Evolutionary conservation across 2,888 invertebrate genomes (phyloP).

Genomic region (Ochropleura plecta): DNA sequence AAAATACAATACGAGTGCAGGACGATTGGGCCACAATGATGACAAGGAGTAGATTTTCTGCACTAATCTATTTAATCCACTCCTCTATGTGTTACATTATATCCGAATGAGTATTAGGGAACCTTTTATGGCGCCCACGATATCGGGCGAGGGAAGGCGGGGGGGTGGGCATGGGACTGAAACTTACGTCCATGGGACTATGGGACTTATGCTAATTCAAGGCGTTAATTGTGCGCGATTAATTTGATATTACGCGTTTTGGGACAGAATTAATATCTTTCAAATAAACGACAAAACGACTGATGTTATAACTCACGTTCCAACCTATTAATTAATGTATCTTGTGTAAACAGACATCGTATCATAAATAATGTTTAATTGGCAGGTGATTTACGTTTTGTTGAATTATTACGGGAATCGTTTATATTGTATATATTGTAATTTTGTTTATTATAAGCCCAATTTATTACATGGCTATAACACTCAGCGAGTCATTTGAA

Average conservation of each 20-base stretch:
- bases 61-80: conserved; percentile 14
- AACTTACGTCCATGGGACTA: conserved; percentile 10
- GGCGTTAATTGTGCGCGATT: conserved; percentile 46
- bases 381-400: conserved; percentile 24
- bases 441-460: not conserved
- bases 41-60: conserved; percentile 18
- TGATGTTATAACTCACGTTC: not conserved
- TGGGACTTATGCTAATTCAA: conserved; percentile 39
- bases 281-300: not conserved
- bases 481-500: not conserved
- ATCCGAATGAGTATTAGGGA: conserved; percentile 26
- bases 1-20: no score
- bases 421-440: conserved; percentile 7
- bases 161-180: not conserved
- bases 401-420: conserved; percentile 9
- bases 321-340: conserved; percentile 5
- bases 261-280: conserved; percentile 18
- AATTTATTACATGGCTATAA: conserved; percentile 11
- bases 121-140: conserved; percentile 38
- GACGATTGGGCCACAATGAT: not conserved
- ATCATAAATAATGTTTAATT: conserved; percentile 34
- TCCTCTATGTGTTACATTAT: conserved; percentile 25
- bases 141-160: not conserved
- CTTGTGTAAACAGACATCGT: conserved; percentile 12
- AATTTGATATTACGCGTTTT: conserved; percentile 26